Evolutionary conservation across 1,140 invertebrate species (phyloP).

Genomic region (Hylyphantes graminicola): DNA sequence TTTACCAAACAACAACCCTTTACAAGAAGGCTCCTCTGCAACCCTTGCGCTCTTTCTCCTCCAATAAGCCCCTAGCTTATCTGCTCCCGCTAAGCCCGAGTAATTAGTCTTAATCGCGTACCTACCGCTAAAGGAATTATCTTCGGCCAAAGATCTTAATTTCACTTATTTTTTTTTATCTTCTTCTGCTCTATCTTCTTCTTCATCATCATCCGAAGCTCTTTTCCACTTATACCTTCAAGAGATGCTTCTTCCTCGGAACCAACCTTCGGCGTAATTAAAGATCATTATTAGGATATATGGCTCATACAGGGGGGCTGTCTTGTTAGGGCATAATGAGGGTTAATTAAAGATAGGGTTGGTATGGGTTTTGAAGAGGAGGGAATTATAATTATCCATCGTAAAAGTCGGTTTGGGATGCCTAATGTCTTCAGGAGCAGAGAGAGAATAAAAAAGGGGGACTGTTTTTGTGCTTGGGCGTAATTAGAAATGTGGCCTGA

Average conservation of each 20-base stretch:
- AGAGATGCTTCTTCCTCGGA: conserved; percentile 40
- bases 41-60: conserved; percentile 18
- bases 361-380: conserved; percentile 18
- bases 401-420: conserved; percentile 50
- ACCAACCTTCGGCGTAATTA: conserved; percentile 46
- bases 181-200: conserved; percentile 21
- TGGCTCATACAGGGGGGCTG: conserved; percentile 58
- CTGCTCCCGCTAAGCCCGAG: conserved; percentile 48
- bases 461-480: neutral
- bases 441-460: conserved; percentile 1
- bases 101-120: conserved; percentile 60
- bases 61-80: conserved; percentile 50
- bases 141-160: conserved; percentile 58
- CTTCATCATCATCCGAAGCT: conserved; percentile 7
- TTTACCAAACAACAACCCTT: conserved; percentile 47
- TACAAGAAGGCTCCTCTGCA: conserved; percentile 9
- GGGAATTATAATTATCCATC: conserved; percentile 59
- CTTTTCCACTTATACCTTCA: conserved; percentile 12
- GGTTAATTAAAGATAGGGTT: conserved; percentile 53
- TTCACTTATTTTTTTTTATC: conserved; percentile 34
- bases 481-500: conserved; percentile 26
- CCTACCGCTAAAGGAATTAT: conserved; percentile 57
- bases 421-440: conserved; percentile 27
- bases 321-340: conserved; percentile 59
- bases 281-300: conserved; percentile 59